A percentile compares a stretch with the other conserved stretches of the same genome.
Conservation (phyloP, 2,888 invertebrate genomes). For the Sesamia inferens region DNA sequence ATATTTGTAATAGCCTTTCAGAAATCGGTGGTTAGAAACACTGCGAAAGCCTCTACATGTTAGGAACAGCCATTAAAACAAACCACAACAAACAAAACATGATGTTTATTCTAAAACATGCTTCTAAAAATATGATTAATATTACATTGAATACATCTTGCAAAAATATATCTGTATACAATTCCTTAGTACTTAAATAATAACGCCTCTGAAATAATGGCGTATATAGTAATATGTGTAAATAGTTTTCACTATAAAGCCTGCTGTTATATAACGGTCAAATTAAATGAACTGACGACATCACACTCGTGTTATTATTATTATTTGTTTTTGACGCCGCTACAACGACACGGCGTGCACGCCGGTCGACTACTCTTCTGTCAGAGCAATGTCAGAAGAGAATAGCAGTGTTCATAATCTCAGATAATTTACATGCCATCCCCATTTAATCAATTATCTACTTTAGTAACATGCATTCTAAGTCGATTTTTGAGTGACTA, state of each 20-base stretch:
- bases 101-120: constrained; percentile 87
- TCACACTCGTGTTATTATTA: not conserved
- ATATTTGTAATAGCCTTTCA: constrained; percentile 19
- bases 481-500: too few relatives aligned
- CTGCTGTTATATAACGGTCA: not conserved
- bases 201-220: constrained; percentile 65
- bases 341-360: not conserved
- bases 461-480: too few relatives aligned
- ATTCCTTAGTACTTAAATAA: constrained; percentile 68
- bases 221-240: constrained; percentile 33
- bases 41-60: constrained; percentile 70
- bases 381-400: not conserved
- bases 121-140: constrained; percentile 76
- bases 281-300: not conserved
- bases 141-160: constrained; percentile 75
- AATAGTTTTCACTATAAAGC: constrained; percentile 8
- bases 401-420: too few relatives aligned
- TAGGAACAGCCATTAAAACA: constrained; percentile 87
- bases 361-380: not conserved
- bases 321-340: not conserved
- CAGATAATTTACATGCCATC: too few relatives aligned
- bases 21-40: constrained; percentile 27
- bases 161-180: constrained; percentile 75
- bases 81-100: constrained; percentile 89
- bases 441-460: too few relatives aligned